Base-by-base conservation (phyloP, 1,140 invertebrate genomes). In the Drosophila sucinea region DNA sequence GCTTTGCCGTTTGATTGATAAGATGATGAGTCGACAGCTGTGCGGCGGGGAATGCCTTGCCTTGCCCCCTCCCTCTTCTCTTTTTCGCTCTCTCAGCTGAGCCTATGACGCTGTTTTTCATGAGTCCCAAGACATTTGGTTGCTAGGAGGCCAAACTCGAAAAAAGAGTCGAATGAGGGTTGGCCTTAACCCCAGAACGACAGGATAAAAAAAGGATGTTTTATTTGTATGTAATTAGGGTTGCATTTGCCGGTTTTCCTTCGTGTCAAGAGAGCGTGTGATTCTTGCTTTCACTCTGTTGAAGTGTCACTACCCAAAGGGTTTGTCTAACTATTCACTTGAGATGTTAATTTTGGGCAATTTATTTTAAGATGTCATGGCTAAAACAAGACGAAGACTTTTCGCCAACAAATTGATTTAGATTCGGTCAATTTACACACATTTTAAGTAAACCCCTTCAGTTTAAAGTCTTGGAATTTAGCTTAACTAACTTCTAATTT, bases 1-100 rank as follows among this genome's bases (percentile, higher is more conserved):
- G 63, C 17, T 65, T 68, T 70, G 62, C 72, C 41, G 30, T 76
- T 79, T 86, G 83, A 87, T 87, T 86, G 83, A 86, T 87, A 87
- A 89, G 83, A 77, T 77, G 79, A 51, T 61, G 55, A 67, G 63
- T 27, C 66, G 79, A 82, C 79, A 81, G 83, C 82, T 86, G 82
- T 70, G 69, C 29, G 69, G 27, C 44, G 44, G 44, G 44, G 44
- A 51, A 51, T 51, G 44, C 44, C 44, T 47, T 23, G 6, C 44
- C 44, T n/a, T 38, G 35, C 44, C 44, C 44, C 44, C 27, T 25
- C 35, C 3, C 35, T 38, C 17, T 0, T 17, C 17, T 17, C 17
- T 17, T 17, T 17, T 17, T 17, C 10, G 8, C 35, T 38, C 35
- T 38, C 7, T 11, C 35, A 30, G 30, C 30, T 30, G 30, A 30